Evolutionary conservation across 2,888 invertebrate species (phyloP).

Genomic region (Phengaris arion): DNA sequence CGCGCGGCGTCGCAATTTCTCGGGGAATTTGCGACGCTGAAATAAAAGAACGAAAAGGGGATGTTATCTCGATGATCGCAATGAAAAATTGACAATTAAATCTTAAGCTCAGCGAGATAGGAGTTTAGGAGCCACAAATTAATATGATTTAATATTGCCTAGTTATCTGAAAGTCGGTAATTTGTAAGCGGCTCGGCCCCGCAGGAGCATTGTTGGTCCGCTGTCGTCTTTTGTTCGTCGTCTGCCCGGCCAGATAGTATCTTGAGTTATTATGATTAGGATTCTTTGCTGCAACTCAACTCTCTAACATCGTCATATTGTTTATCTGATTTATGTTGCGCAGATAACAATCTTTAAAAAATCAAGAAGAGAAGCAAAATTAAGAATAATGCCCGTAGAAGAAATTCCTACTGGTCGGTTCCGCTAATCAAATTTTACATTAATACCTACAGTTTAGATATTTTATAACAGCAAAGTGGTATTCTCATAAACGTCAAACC

Average conservation of each 20-base stretch:
- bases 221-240: constrained; percentile 76
- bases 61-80: constrained; percentile 46
- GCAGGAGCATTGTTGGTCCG: constrained; percentile 72
- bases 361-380: no score
- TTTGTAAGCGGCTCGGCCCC: constrained; percentile 72
- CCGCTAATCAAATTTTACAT: no score
- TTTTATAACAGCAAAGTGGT: no score
- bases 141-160: constrained; percentile 80
- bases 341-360: neutral
- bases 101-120: constrained; percentile 57
- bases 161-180: constrained; percentile 77
- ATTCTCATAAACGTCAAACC: no score
- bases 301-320: constrained; percentile 59
- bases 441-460: no score
- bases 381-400: neutral
- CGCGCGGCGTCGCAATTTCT: constrained; percentile 34
- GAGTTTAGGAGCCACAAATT: constrained; percentile 72
- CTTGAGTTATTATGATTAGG: constrained; percentile 79
- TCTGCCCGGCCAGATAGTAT: constrained; percentile 71
- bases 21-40: constrained; percentile 37
- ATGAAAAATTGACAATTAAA: constrained; percentile 54
- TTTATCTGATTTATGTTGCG: constrained; percentile 12
- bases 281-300: constrained; percentile 75
- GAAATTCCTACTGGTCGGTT: neutral
- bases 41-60: constrained; percentile 36